Conservation (phyloP, 2,113 vertebrate genomes). For the Tautogolabrus adspersus region DNA sequence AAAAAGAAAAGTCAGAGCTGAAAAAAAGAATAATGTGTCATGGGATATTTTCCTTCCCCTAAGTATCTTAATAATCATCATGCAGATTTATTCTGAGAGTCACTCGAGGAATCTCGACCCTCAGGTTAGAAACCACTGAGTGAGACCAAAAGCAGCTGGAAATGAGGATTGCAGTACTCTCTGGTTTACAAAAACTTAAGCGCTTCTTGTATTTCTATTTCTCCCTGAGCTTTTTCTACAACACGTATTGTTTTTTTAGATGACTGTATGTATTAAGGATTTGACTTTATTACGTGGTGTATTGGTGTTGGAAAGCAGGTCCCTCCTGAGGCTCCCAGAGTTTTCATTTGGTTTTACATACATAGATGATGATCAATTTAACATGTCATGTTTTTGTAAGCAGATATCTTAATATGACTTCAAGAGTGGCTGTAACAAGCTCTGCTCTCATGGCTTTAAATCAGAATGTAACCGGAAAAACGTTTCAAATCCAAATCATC, state of each 20-base stretch:
- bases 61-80: no score
- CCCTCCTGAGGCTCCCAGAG: neutral
- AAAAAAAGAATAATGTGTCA: no score
- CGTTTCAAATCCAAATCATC: neutral
- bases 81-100: neutral
- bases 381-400: conserved; percentile 10
- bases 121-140: neutral
- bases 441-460: conserved; percentile 7
- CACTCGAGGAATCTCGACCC: neutral
- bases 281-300: neutral
- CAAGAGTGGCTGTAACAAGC: neutral
- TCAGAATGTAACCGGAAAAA: neutral
- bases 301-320: conserved; percentile 4
- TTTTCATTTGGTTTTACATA: neutral
- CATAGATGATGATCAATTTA: neutral
- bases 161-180: neutral
- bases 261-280: neutral
- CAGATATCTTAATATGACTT: conserved; percentile 1
- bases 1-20: no score
- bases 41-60: no score
- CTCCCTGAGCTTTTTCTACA: neutral
- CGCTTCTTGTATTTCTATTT: neutral
- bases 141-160: neutral
- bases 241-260: neutral
- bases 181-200: neutral